Evolutionary conservation across 1,140 invertebrate species (phyloP), one percentile per base, ranked within the genome.

Genomic region (Steinernema khuongi): DNA sequence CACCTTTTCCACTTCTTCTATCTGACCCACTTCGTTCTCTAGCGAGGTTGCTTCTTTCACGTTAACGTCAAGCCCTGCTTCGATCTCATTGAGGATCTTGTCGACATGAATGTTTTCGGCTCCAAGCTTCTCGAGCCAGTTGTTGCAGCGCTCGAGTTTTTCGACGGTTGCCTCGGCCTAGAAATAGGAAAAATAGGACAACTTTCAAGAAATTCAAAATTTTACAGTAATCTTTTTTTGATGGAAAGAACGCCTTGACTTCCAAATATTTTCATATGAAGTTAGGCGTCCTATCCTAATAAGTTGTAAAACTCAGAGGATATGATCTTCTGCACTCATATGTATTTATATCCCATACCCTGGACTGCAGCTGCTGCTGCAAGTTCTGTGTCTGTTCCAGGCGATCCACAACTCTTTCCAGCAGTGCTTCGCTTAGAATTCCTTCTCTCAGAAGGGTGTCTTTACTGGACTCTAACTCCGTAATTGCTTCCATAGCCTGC

Each of bases 391-490:
- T 36, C 32, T 74, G 33, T 22, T 81, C 68, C 14, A 19, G 22
- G 22, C 80, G 26, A 44, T 70, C 50, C 0, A 60, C n/a, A 29
- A 69, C 71, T 18, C 69, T 41, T 33, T 79, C 66, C 1, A 80
- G 2, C 36, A 83, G 79, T 36, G 28, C 19, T 70, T 80, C 81
- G n/a, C 80, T 73, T 7, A 80, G 50, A 30, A 80, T 81, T 67
- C 78, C 79, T 29, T 75, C 81, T 70, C 72, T 26, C 50, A 83
- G 68, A 19, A 83, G 41, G 22, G n/a, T 36, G 29, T 83, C 81
- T 19, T 82, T 82, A 18, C 28, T 33, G 11, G 71, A 60, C 76
- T 80, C 81, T n/a, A 82, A 67, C 30, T 44, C 70, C 22, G 44
- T 26, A 60, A 83, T 71, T 32, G 80, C 68, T 11, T 31, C 31